Conservation (phyloP, 1,140 invertebrate species). For the Drosophila ogumai region DNA sequence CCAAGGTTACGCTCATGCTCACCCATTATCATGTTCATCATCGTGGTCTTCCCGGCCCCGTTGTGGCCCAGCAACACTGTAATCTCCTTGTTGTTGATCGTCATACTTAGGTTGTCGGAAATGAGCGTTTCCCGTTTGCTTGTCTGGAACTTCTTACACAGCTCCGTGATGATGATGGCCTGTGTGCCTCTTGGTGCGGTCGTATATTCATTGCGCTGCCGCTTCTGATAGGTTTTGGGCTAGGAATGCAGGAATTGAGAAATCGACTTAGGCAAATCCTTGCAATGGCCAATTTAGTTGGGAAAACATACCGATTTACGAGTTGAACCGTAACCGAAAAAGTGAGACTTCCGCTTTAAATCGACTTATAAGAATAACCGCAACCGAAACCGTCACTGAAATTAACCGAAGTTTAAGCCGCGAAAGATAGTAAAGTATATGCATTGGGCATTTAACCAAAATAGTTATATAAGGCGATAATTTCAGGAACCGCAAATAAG, state of each 20-base stretch:
- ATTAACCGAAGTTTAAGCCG: constrained; percentile 1
- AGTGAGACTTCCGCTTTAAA: background rate
- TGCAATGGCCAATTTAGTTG: too few relatives aligned
- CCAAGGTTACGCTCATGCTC: background rate
- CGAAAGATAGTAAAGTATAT: background rate
- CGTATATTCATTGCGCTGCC: constrained; percentile 70
- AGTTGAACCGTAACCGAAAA: constrained; percentile 11
- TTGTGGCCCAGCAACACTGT: constrained; percentile 90
- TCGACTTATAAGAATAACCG: background rate
- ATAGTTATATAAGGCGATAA: background rate
- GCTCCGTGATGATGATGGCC: constrained; percentile 73
- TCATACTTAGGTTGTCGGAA: constrained; percentile 78
- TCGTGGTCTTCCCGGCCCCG: constrained; percentile 90
- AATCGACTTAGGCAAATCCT: background rate
- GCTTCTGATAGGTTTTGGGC: constrained; percentile 69
- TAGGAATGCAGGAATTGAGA: constrained; percentile 2
- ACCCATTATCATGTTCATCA: constrained; percentile 87
- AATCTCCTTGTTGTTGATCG: constrained; percentile 86
- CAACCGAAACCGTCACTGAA: constrained; percentile 15
- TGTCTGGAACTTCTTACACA: constrained; percentile 72
- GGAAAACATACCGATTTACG: constrained; percentile 10
- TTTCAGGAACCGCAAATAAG: too few relatives aligned
- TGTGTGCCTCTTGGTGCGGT: constrained; percentile 56
- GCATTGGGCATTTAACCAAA: background rate
- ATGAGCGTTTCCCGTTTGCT: constrained; percentile 64